Evolutionary conservation across 2,113 vertebrate genomes (phyloP).

Genomic region (Oryzias woworae): DNA sequence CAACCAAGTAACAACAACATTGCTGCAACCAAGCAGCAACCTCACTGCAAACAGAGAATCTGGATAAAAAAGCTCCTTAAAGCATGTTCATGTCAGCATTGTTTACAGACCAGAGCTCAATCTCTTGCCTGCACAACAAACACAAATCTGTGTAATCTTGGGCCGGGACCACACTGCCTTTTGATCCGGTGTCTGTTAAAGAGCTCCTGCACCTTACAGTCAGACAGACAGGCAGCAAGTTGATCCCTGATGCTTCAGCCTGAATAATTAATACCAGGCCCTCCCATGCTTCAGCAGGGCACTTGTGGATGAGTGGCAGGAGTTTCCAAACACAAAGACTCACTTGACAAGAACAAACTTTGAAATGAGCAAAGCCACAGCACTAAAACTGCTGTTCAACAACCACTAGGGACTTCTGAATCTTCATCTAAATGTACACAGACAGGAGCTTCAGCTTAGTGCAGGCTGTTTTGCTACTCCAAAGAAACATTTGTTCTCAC

Average conservation of each 20-base stretch:
- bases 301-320: constrained; percentile 19
- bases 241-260: constrained; percentile 35
- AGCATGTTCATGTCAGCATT: constrained; percentile 4
- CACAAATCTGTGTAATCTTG: neutral
- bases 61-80: constrained; percentile 1
- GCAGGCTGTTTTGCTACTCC: too few relatives aligned
- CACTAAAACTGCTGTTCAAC: too few relatives aligned
- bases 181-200: constrained; percentile 8
- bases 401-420: too few relatives aligned
- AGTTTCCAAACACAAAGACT: neutral
- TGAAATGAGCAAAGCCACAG: too few relatives aligned
- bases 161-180: neutral
- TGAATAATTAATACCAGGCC: constrained; percentile 49
- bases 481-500: too few relatives aligned
- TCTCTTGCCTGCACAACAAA: neutral
- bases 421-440: too few relatives aligned
- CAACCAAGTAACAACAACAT: too few relatives aligned
- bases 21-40: neutral
- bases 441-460: too few relatives aligned
- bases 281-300: constrained; percentile 11
- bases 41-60: neutral
- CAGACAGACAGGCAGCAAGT: constrained; percentile 30
- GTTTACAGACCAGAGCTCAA: neutral
- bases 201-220: constrained; percentile 23
- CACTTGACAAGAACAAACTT: constrained; percentile 4